Conservation (phyloP, 2,797 vertebrate genomes). For the Helostoma temminkii region DNA sequence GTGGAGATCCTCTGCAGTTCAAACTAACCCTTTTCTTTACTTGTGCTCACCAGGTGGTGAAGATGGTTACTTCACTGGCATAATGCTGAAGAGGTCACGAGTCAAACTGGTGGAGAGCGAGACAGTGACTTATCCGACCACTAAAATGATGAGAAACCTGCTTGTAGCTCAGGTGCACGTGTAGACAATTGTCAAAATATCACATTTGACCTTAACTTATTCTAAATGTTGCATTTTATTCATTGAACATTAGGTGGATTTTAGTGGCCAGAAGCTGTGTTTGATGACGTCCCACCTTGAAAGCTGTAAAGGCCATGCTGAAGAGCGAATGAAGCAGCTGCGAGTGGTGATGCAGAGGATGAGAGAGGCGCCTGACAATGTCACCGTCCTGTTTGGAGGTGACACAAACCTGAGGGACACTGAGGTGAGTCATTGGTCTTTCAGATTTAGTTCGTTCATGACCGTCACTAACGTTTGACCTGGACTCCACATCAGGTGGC, state of each 20-base stretch:
- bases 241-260: conserved; percentile 80
- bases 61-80: conserved; percentile 91
- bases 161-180: conserved; percentile 89
- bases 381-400: conserved; percentile 93
- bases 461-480: background rate
- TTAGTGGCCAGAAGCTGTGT: conserved; percentile 87
- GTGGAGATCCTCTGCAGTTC: too few species aligned
- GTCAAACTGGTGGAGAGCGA: conserved; percentile 90
- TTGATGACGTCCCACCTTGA: conserved; percentile 98
- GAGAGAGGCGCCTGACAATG: conserved; percentile 82
- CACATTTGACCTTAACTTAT: background rate
- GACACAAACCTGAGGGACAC: conserved; percentile 95
- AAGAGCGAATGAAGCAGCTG: conserved; percentile 91
- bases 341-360: conserved; percentile 85
- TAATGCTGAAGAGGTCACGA: conserved; percentile 94
- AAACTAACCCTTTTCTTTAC: background rate
- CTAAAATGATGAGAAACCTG: conserved; percentile 96
- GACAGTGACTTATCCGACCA: conserved; percentile 88
- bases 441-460: background rate
- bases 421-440: conserved; percentile 83
- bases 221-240: fast-evolving
- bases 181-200: background rate
- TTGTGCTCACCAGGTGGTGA: conserved; percentile 81
- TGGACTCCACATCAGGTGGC: conserved; percentile 81
- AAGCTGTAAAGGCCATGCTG: conserved; percentile 89